A percentile compares a stretch with the other conserved stretches of the same genome.
phyloP scores from a whole-genome alignment of 2,113 vertebrate genomes.

The Speoplatyrhinus poulsoni region DNA sequence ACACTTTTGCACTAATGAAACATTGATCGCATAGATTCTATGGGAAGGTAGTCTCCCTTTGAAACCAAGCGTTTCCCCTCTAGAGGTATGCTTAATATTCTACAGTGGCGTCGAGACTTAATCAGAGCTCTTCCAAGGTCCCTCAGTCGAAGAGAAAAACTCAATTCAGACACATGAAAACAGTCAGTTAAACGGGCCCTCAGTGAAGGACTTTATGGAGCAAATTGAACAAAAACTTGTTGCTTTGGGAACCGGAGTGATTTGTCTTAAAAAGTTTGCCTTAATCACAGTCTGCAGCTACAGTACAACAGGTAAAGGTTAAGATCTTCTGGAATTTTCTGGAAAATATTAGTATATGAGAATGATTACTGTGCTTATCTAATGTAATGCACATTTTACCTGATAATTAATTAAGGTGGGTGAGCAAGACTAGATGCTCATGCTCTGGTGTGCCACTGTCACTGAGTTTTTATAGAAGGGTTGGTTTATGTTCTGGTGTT shows the following conservation, averaged over 20 bases:
- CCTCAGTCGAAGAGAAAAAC: conserved; percentile 66
- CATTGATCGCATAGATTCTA: conserved; percentile 95
- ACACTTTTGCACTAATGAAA: conserved; percentile 98
- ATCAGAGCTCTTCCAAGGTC: conserved; percentile 73
- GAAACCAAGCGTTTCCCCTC: conserved; percentile 77
- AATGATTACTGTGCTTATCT: too few relatives aligned
- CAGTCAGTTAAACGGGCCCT: conserved; percentile 34
- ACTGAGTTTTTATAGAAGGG: too few relatives aligned
- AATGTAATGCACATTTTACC: too few relatives aligned
- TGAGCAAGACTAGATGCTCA: too few relatives aligned
- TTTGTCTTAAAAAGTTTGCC: too few relatives aligned
- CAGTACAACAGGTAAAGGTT: too few relatives aligned
- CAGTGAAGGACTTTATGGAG: conserved; percentile 10
- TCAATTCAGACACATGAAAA: conserved; percentile 58
- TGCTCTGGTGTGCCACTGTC: too few relatives aligned
- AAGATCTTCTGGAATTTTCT: too few relatives aligned
- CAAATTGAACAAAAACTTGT: conserved; percentile 37
- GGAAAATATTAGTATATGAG: too few relatives aligned
- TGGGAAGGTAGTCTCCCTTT: conserved; percentile 75
- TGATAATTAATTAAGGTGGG: too few relatives aligned
- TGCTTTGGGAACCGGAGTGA: background rate
- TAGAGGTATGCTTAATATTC: conserved; percentile 74
- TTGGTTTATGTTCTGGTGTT: too few relatives aligned
- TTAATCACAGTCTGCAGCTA: too few relatives aligned
- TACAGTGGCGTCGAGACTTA: conserved; percentile 62